Base-by-base conservation (phyloP, 2,888 invertebrate species). In the Lepidochitona cinerea region DNA sequence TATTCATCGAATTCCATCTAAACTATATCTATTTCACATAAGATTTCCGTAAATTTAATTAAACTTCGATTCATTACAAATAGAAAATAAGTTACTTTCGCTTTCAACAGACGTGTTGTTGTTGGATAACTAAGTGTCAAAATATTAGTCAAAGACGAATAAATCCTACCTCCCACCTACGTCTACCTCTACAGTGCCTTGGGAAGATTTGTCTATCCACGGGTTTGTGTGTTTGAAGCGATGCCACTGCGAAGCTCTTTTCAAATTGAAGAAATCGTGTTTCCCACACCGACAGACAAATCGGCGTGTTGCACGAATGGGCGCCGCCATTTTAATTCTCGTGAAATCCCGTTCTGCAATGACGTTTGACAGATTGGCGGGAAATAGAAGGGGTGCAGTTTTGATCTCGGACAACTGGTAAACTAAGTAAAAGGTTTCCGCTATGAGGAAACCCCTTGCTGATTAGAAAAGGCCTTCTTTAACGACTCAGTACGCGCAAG, bases 171-270 rank as follows among this genome's bases (percentile, higher is more conserved):
- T 37, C n/a, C 41, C 29, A 53, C 74, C 75, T 32, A 78, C 49
- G 37, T 74, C 65, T 33, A 78, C 37, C 65, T 76, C 75, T 35
- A 74, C 66, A 41, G 70, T 70, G 32, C 73, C 68, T 32, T 36
- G 65, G 49, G 53, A 69, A 9, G 68, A 54, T 18, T 71, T 54
- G 41, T 75, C 71, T 52, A 65, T 74, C 78, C 78, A 78, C 36
- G 73, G 73, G 33, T 73, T 65, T 32, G 66, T 65, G 29, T 54
- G 41, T 18, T 59, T 49, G 49, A 49, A 49, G 23, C 49, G 49
- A n/a, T 18, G 49, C 23, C 49, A n/a, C 7, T n/a, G 23, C 18
- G 1, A 18, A 49, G n/a, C 49, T 7, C 49, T 49, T 49, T 5
- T 5, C 7, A 23, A 49, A 49, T 49, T n/a, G 49, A n/a, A 23